Conservation (phyloP, 2,113 vertebrate species). For the Archilochus colubris region DNA sequence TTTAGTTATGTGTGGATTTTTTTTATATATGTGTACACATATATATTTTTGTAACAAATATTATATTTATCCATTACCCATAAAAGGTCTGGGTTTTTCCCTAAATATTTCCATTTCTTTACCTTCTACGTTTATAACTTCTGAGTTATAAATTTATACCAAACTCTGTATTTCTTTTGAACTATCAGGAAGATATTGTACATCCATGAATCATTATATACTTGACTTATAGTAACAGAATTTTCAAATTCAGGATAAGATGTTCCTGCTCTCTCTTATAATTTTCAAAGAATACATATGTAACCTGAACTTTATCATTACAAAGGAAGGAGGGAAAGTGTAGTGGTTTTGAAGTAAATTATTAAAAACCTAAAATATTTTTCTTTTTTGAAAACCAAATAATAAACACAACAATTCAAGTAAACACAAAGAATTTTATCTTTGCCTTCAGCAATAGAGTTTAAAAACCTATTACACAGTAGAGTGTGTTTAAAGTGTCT, state of each 20-base stretch:
- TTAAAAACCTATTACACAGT: not conserved
- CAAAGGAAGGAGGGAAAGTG: rapidly evolving
- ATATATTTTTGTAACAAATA: not conserved
- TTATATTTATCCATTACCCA: too few species aligned
- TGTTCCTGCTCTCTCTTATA: not conserved
- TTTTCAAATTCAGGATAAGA: not conserved
- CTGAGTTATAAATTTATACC: too few species aligned
- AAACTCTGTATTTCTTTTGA: not conserved
- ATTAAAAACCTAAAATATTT: not conserved
- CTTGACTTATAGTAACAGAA: not conserved
- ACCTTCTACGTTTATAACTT: too few species aligned
- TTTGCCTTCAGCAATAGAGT: not conserved
- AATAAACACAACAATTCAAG: not conserved
- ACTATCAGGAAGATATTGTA: not conserved
- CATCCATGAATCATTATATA: not conserved
- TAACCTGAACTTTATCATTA: not conserved
- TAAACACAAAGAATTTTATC: not conserved
- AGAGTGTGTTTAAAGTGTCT: not conserved
- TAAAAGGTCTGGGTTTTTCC: too few species aligned
- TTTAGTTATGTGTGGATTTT: rapidly evolving
- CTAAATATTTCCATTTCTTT: too few species aligned
- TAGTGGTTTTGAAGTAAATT: not conserved
- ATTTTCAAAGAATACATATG: not conserved
- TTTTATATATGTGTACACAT: not conserved
- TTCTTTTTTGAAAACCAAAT: not conserved